Base-by-base conservation (phyloP, 2,113 vertebrate genomes). In the Zosterops borbonicus region DNA sequence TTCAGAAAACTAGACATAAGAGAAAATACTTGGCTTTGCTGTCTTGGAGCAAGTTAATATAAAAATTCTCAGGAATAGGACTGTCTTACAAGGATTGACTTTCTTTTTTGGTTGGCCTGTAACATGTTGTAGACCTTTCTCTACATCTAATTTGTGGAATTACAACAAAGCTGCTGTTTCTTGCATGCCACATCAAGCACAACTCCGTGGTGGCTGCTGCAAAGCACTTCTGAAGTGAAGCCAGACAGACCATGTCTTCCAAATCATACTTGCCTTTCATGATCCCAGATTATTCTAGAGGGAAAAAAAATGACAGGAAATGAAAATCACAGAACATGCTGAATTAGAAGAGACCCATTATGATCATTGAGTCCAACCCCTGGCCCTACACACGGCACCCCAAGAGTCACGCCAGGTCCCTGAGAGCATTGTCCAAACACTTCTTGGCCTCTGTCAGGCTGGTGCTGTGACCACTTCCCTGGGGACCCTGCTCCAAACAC, bases 21-120 rank as follows among this genome's bases (percentile, higher is more conserved):
- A 90, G 42, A 58, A 94, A 96, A 91, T 81, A 86, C 42, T 92
- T 92, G 84, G 53, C 74, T 94, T 91, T 86, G 49, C 63, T 88
- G 33, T 80, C 59, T 88, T 90, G 71, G n/a, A 94, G 42, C 21
- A 90, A 88, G 63, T 88, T 81, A 83, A 88, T 89, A 76, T 60
- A 80, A 90, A 90, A 95, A 63, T 88, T 67, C 6, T 65, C 12
- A 1, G 25, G 70, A 63, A 50, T 31, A 77, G 50, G 46, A 93
- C 50, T 1, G 24, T 78, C 58, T 85, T 90, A 83, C 46, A 76
- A 90, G 25, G 41, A 73, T 16, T 82, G 24, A 56, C 49, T 73
- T 79, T 76, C 46, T 83, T 83, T 73, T 42, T 74, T 83, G 37
- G 31, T 50, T 86, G 63, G 46, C 23, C 59, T 88, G 42, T 14